phyloP scores from a whole-genome alignment of 2,888 invertebrate genomes.

The Sarcophaga subvicina region DNA sequence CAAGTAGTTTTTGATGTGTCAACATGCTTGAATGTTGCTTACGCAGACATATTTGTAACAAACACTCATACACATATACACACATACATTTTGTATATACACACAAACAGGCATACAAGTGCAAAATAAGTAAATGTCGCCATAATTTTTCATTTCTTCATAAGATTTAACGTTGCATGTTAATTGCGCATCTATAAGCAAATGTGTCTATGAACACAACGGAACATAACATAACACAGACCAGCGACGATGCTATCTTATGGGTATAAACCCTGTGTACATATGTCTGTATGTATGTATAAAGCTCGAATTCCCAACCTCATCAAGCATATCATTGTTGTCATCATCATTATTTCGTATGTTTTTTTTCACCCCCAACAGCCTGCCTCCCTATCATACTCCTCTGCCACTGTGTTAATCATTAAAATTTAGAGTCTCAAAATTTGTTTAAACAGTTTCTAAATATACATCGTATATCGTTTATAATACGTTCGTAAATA shows the following conservation, averaged over 20 bases:
- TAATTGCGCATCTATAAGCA: constrained; percentile 29
- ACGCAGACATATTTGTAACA: constrained; percentile 8
- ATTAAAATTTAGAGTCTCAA: not conserved
- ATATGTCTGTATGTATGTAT: no score
- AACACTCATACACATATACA: not conserved
- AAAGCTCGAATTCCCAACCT: not conserved
- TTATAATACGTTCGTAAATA: not conserved
- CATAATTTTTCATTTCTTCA: constrained; percentile 40
- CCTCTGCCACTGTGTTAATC: not conserved
- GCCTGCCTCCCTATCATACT: not conserved
- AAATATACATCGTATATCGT: not conserved
- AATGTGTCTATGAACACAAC: not conserved
- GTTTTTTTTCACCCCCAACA: no score
- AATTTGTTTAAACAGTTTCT: not conserved
- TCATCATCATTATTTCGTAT: not conserved
- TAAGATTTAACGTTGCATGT: constrained; percentile 48
- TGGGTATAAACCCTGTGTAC: no score
- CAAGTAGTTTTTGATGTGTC: constrained; percentile 55
- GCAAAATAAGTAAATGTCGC: not conserved
- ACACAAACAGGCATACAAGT: not conserved
- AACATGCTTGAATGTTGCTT: constrained; percentile 39
- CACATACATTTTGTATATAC: not conserved
- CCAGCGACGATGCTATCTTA: no score
- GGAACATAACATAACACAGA: no score
- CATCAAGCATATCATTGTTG: not conserved